Evolutionary conservation across 2,113 vertebrate species (phyloP).

Genomic region (Potamarius usumacintae): DNA sequence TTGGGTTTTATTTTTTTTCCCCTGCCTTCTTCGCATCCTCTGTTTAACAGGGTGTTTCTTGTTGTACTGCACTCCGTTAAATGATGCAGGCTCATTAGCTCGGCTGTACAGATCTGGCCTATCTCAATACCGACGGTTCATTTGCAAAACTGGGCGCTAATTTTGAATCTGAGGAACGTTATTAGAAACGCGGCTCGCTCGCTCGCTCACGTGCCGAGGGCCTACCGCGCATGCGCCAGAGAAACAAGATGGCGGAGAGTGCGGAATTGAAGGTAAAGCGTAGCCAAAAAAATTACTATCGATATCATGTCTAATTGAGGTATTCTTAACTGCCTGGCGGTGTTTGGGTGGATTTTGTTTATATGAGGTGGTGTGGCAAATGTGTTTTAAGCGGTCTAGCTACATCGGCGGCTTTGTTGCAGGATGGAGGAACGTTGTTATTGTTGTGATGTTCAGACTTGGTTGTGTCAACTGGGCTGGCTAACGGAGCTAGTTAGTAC

Average conservation of each 20-base stretch:
- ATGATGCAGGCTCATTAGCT: not conserved
- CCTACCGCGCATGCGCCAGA: slow-evolving; percentile 85
- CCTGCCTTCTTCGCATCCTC: not conserved
- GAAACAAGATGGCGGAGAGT: slow-evolving; percentile 99
- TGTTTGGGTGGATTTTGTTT: not conserved
- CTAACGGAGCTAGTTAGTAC: slow-evolving; percentile 42
- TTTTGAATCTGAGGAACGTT: slow-evolving; percentile 54
- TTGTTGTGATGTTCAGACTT: slow-evolving; percentile 62
- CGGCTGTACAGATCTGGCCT: not conserved
- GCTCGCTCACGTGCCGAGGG: slow-evolving; percentile 76
- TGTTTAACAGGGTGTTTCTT: not conserved
- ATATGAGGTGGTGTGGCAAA: not conserved
- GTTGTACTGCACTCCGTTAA: not conserved
- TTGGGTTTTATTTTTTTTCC: not conserved
- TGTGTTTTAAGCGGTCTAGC: slow-evolving; percentile 11
- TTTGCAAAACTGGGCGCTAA: slow-evolving; percentile 44
- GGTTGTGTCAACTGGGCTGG: slow-evolving; percentile 36
- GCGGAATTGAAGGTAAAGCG: slow-evolving; percentile 99
- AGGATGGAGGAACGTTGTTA: slow-evolving; percentile 53
- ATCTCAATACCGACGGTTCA: slow-evolving; percentile 3
- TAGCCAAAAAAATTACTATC: slow-evolving; percentile 78
- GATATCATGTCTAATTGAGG: slow-evolving; percentile 53
- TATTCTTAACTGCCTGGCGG: not conserved
- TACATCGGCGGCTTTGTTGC: slow-evolving; percentile 2
- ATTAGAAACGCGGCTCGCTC: slow-evolving; percentile 58